Evolutionary conservation across 1,140 invertebrate species (phyloP), one percentile per base, ranked within the genome.

Genomic region (Arctopsyche grandis): DNA sequence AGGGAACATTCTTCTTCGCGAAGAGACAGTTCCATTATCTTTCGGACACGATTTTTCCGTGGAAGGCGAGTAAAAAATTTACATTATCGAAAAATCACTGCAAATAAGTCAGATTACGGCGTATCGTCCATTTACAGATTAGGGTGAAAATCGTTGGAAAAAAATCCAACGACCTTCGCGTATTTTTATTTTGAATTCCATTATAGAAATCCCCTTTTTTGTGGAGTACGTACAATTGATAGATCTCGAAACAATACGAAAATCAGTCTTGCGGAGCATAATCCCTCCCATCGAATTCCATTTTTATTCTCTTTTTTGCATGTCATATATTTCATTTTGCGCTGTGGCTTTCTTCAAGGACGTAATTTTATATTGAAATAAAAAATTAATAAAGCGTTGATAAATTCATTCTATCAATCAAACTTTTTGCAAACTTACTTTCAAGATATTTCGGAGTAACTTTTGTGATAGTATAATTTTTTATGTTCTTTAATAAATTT

Each of bases 61-160:
- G 19, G 14, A n/a, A 21, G 16, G 56, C 16, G 21, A 60, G 56
- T 19, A 60, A 60, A 52, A 60, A 60, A 60, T 60, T 60, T 60
- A 60, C 56, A 60, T 60, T 21, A 60, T 60, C 16, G n/a, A 19
- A 60, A 60, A 60, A 60, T 60, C 56, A 16, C 56, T 60, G n/a
- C 56, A 60, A 60, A 60, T 60, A 60, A 60, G 56, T 16, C 16
- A 16, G 56, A 60, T 60, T 60, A 19, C 16, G 16, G 16, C 56
- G 56, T 60, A 21, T 19, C n/a, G 16, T 60, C 56, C 56, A 60
- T 60, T 21, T 60, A 9, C 21, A 60, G 56, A 21, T 19, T 60
- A 9, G 16, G 21, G 16, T 60, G 56, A 60, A 60, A 38, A 38
- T 38, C 29, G 29, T 56, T 56, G 7, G 56, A 16, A 52, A 19